Conservation (phyloP, 2,888 invertebrate genomes). For the Brenthis daphne region DNA sequence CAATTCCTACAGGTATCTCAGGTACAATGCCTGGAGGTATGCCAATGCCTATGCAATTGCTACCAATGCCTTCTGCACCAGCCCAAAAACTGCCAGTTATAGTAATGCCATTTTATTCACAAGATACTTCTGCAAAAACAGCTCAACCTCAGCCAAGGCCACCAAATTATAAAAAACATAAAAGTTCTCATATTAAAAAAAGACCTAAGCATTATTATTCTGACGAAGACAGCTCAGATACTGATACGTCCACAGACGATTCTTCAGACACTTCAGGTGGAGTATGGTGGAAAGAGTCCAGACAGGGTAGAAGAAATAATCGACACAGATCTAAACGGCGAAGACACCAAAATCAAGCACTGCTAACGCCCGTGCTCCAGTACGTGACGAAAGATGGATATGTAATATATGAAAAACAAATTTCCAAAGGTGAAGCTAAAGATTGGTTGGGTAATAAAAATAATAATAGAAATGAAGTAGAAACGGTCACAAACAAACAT, state of each 20-base stretch:
- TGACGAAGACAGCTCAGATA: slow-evolving; percentile 45
- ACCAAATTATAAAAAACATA: slow-evolving; percentile 37
- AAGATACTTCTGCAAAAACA: slow-evolving; percentile 56
- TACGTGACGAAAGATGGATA: slow-evolving; percentile 75
- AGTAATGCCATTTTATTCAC: slow-evolving; percentile 76
- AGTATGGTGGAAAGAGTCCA: slow-evolving; percentile 54
- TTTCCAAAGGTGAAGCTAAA: slow-evolving; percentile 65
- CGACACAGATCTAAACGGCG: slow-evolving; percentile 42
- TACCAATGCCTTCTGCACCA: slow-evolving; percentile 47
- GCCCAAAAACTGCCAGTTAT: slow-evolving; percentile 69
- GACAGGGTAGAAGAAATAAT: slow-evolving; percentile 44
- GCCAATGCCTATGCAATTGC: slow-evolving; percentile 40
- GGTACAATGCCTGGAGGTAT: slow-evolving; percentile 39
- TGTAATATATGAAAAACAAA: slow-evolving; percentile 70
- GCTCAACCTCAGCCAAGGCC: slow-evolving; percentile 19
- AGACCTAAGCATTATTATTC: slow-evolving; percentile 35
- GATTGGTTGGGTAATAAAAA: slow-evolving; percentile 59
- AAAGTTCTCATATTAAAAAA: slow-evolving; percentile 37
- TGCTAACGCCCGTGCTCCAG: slow-evolving; percentile 67
- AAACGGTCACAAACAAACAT: not conserved
- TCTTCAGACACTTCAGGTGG: slow-evolving; percentile 45
- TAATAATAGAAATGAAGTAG: slow-evolving; percentile 4
- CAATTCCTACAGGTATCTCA: slow-evolving; percentile 23
- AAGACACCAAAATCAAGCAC: slow-evolving; percentile 45
- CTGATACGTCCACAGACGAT: slow-evolving; percentile 48